A percentile compares a stretch with the other conserved stretches of the same genome.
Evolutionary conservation across 2,113 vertebrate genomes (phyloP).

Genomic region (Scomber colias): DNA sequence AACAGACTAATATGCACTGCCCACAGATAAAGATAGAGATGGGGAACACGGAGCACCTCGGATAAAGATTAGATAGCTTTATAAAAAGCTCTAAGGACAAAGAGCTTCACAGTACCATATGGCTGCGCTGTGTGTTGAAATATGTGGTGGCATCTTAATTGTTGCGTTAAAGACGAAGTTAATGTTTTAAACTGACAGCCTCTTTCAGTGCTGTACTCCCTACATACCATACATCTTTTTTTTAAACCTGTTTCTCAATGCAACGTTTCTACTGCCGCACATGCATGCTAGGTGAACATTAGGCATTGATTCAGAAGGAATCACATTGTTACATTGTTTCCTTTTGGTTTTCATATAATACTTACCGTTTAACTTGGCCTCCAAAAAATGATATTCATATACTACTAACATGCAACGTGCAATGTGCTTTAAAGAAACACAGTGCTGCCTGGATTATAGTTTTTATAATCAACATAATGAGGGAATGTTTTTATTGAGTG

Average conservation of each 20-base stretch:
- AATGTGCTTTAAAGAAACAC: no score
- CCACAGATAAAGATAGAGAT: conserved; percentile 61
- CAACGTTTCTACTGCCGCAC: neutral
- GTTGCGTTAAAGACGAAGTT: neutral
- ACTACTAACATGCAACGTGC: no score
- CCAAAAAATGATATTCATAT: no score
- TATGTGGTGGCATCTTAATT: neutral
- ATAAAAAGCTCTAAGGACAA: neutral
- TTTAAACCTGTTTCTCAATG: neutral
- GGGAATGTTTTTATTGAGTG: no score
- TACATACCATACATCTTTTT: neutral
- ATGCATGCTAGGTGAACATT: no score
- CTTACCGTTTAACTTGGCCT: no score
- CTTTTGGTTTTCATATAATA: no score
- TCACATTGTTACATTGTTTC: no score
- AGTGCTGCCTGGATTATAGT: no score
- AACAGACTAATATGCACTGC: conserved; percentile 57
- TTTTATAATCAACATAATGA: no score
- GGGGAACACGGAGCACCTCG: conserved; percentile 42
- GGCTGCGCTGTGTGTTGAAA: neutral
- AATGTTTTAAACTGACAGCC: conserved; percentile 7
- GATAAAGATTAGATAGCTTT: conserved; percentile 38
- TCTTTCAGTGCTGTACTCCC: neutral
- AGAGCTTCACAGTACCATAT: neutral
- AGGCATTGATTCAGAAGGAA: no score